Evolutionary conservation across 2,888 invertebrate genomes (phyloP), one percentile per base, ranked within the genome.

Genomic region (Drosophila tripunctata): DNA sequence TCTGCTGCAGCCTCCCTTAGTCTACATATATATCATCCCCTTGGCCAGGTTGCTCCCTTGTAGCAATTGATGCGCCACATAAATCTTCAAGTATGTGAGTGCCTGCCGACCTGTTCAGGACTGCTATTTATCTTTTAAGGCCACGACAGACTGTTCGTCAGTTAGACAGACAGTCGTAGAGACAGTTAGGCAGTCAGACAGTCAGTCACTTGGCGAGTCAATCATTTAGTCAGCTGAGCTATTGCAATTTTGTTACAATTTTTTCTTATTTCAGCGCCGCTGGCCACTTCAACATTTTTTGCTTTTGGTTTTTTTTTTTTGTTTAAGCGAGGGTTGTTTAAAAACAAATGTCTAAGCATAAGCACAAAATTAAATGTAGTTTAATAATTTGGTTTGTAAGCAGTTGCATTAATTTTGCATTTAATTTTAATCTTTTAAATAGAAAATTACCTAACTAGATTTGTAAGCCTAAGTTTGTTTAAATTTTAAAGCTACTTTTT

Each of bases 161-260:
- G 54, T 50, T 47, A 22, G 21, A 27, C 40, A 40, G 40, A 10
- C 65, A 30, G 64, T 43, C 43, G 55, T 52, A 60, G 27, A 31
- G 38, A 43, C 30, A 38, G 40, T 36, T 48, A 56, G 75, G 7
- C 30, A 50, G 60, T 15, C 44, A 48, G 33, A 66, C 52, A 77
- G 78, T 66, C 81, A 78, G 71, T 60, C 50, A 62, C 61, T 57
- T 74, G 56, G 24, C 24, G 45, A 58, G 69, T 71, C 71, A 72
- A 69, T 75, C 75, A 63, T 70, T 57, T 73, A 73, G 69, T 54
- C 62, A 54, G 55, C 65, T 80, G 78, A 83, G 87, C 87, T 87
- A 81, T 87, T 84, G 87, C 87, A 81, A 80, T 80, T 80, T 77
- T 77, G 83, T 74, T 74, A 79, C 77, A 86, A 80, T 83, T 83